Evolutionary conservation across 2,888 invertebrate genomes (phyloP).

Genomic region (Acanthococcus lagerstroemiae): DNA sequence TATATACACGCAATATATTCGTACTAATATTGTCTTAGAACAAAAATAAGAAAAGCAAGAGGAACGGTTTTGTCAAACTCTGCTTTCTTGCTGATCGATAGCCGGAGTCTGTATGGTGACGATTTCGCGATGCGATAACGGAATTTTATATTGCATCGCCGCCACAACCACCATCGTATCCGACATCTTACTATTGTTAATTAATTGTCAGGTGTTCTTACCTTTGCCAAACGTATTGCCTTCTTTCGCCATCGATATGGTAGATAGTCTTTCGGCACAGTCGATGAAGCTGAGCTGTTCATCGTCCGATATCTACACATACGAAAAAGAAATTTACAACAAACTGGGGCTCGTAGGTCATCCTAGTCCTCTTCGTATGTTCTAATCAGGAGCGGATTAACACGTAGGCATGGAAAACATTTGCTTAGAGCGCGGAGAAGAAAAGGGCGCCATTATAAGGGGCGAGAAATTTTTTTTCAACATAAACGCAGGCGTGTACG

Average conservation of each 20-base stretch:
- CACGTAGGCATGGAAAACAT: too few relatives aligned
- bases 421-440: too few relatives aligned
- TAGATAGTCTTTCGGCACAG: background rate
- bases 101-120: conserved; percentile 61
- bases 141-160: conserved; percentile 18
- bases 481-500: too few relatives aligned
- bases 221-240: background rate
- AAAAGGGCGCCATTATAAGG: background rate
- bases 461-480: background rate
- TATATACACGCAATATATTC: too few relatives aligned
- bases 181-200: background rate
- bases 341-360: background rate
- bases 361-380: background rate
- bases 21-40: too few relatives aligned
- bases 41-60: too few relatives aligned
- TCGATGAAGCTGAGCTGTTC: conserved; percentile 9
- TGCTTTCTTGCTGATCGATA: conserved; percentile 58
- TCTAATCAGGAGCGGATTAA: too few relatives aligned
- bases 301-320: background rate
- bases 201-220: conserved; percentile 21
- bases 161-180: background rate
- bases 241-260: background rate
- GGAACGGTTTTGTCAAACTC: conserved; percentile 51
- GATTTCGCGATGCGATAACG: conserved; percentile 48
- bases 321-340: background rate